phyloP scores from a whole-genome alignment of 2,797 vertebrate species.

The Anguilla anguilla region DNA sequence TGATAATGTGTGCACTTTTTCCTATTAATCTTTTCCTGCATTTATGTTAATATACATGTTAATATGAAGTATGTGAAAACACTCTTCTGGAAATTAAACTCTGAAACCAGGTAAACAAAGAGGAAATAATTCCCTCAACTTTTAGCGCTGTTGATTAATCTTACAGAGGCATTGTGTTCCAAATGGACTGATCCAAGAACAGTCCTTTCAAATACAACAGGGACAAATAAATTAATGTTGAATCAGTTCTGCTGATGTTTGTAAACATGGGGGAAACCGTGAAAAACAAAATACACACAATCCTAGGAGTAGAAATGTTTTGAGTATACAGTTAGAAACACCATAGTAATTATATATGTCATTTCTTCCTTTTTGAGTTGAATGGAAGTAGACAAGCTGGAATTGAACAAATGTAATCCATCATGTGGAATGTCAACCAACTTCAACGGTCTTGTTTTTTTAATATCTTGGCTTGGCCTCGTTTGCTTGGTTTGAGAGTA shows the following conservation, averaged over 20 bases:
- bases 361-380: not conserved
- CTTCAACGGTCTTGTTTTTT: not conserved
- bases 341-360: constrained; percentile 2
- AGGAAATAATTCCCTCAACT: constrained; percentile 39
- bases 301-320: constrained; percentile 11
- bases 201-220: constrained; percentile 45
- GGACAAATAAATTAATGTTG: constrained; percentile 42
- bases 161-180: constrained; percentile 52
- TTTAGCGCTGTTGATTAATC: constrained; percentile 47
- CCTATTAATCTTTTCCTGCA: too few species aligned
- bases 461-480: not conserved
- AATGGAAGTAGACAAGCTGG: not conserved
- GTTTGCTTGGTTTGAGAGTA: not conserved
- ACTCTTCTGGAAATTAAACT: not conserved
- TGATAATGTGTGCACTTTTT: not conserved
- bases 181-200: constrained; percentile 55
- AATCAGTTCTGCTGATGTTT: constrained; percentile 49
- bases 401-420: constrained; percentile 19
- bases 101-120: constrained; percentile 40
- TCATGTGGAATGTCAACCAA: not conserved
- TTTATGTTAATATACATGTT: not conserved
- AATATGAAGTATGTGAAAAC: not conserved
- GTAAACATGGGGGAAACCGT: constrained; percentile 23
- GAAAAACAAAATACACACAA: constrained; percentile 12
- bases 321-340: not conserved